Evolutionary conservation across 2,797 vertebrate species (phyloP), one percentile per base, ranked within the genome.

Genomic region (Yasuhikotakia modesta): DNA sequence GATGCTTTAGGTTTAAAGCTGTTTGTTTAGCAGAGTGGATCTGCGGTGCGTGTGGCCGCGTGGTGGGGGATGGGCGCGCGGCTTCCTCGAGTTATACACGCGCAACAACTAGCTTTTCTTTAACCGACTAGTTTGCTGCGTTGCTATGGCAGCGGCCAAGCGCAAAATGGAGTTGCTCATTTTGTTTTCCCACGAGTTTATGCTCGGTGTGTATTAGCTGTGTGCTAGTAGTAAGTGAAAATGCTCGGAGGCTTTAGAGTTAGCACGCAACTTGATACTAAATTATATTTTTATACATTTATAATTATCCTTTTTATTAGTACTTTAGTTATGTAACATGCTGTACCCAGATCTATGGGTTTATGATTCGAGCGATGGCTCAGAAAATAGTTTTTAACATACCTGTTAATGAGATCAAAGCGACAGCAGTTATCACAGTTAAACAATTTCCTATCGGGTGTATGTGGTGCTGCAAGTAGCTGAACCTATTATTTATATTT

Each of bases 61-160:
- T 24, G 64, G 72, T 83, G 83, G 82, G 85, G 85, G 84, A 80
- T 73, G 86, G 85, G 83, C 63, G 50, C 5, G 70, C 75, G 55
- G 53, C 82, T 83, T 85, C 80, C 76, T 61, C 58, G 70, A 50
- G 61, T 24, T n/a, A 19, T n/a, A 55, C 75, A 60, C 53, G 43
- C 69, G 57, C 39, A 81, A 67, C 50, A 76, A 60, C 65, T 69
- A 60, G 65, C 65, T 60, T 76, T 48, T 17, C 19, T 46, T 69
- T 55, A 45, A 35, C 27, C 2, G 8, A 4, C 4, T 32, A 53
- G 69, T 60, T 58, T 45, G 39, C 55, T n/a, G 22, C 27, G 58
- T 78, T 74, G 57, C 30, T 73, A 61, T 61, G 64, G 32, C 52
- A 35, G 39, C 74, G 43, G 39, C n/a, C 74, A 68, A 52, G 43